Percentiles rank a stretch among this genome's conserved stretches.
phyloP scores from a whole-genome alignment of 64 coral and sea anemone species.

The Actinia tenebrosa region DNA sequence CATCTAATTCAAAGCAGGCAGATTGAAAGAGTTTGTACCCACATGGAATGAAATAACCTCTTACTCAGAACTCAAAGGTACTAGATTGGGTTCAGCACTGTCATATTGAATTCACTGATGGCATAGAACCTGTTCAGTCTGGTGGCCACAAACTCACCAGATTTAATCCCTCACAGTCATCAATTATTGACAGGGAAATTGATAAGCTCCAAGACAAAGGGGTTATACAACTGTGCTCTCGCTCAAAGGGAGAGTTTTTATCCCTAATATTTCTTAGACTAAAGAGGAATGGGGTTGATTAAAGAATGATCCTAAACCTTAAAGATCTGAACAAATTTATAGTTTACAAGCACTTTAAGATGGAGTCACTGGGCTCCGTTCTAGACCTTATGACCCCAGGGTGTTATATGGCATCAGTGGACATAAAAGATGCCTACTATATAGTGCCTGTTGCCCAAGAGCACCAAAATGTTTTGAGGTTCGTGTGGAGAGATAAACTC shows the following conservation, averaged over 20 bases:
- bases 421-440: constrained; percentile 41
- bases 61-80: background rate
- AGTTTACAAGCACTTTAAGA: constrained; percentile 24
- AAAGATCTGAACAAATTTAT: constrained; percentile 34
- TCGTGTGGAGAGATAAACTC: constrained; percentile 33
- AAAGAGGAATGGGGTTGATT: constrained; percentile 35
- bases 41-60: background rate
- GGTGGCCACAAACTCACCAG: background rate
- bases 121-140: background rate
- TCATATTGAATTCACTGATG: background rate
- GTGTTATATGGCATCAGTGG: constrained; percentile 16
- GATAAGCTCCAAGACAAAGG: constrained; percentile 32
- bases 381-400: constrained; percentile 1
- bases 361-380: constrained; percentile 19
- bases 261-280: constrained; percentile 27
- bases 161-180: constrained; percentile 20
- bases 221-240: constrained; percentile 15
- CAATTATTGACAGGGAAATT: constrained; percentile 34
- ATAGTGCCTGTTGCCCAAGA: constrained; percentile 15
- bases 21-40: constrained; percentile 13
- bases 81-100: constrained; percentile 9
- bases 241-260: constrained; percentile 27
- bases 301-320: constrained; percentile 28
- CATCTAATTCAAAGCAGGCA: background rate
- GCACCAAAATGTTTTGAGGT: constrained; percentile 22